Base-by-base conservation (phyloP, 1,140 invertebrate genomes). In the Zaprionus vittiger region DNA sequence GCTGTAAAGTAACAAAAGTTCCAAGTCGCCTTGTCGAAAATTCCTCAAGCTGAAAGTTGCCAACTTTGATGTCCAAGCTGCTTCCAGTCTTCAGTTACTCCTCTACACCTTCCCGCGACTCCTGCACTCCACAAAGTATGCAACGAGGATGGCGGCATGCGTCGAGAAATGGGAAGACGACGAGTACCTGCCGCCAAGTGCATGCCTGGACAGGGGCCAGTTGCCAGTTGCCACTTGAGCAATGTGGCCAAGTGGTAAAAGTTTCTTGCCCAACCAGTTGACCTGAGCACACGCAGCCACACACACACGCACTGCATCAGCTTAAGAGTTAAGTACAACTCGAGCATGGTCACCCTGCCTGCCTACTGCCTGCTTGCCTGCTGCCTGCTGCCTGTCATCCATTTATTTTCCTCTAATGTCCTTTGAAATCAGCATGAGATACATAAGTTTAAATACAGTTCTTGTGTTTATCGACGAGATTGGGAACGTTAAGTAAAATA, bases 11-110 rank as follows among this genome's bases (percentile, higher is more conserved):
- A 90, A 84, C 81, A 90, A 90, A 89, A 90, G 78, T 89, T 84
- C 67, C 73, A 71, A 86, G 86, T 73, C 77, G 79, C 69, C 85
- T 91, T 91, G 85, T 91, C 86, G 86, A 90, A 90, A 89, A 90
- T 90, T 90, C 86, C 82, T 90, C 81, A 90, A 90, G 82, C 89
- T 75, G 79, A 90, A 90, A 90, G 79, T 89, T 89, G 85, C 34
- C 75, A 89, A 89, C 85, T 89, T 89, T 89, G 84, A 89, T 90
- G 85, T 81, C 76, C 79, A 78, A 59, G 83, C 72, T 62, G 52
- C 56, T 52, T 28, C 68, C 60, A 63, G 49, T 52, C 59, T 11
- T 24, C 38, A 20, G 37, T 20, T 20, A 9, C 20, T 5, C n/a
- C 20, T 1, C 47, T 12, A n/a, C 26, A 55, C 11, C 2, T 22